Evolutionary conservation across 2,797 vertebrate genomes (phyloP).

Genomic region (Scolopax bukidnonensis): DNA sequence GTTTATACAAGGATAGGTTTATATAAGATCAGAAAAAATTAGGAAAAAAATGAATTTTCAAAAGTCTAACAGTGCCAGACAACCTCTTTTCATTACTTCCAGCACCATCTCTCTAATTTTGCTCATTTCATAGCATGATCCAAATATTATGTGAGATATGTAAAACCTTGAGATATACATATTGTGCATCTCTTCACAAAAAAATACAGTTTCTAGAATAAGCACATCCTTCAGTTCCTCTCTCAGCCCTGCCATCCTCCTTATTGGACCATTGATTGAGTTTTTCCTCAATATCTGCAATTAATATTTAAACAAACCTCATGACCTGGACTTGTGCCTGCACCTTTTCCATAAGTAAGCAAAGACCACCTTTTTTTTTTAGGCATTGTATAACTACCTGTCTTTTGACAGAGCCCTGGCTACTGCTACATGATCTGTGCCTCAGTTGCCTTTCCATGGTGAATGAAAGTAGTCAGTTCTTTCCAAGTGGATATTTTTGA

Average conservation of each 20-base stretch:
- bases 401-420: neutral
- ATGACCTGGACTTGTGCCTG: neutral
- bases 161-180: accelerated
- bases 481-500: neutral
- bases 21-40: neutral
- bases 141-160: neutral
- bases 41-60: neutral
- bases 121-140: neutral
- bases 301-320: neutral
- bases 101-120: neutral
- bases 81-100: neutral
- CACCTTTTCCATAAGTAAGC: neutral
- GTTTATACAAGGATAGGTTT: neutral
- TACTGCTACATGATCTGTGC: neutral
- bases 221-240: neutral
- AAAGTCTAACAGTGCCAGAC: neutral
- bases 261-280: neutral
- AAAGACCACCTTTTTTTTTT: neutral
- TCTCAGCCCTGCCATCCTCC: neutral
- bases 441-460: neutral
- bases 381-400: neutral
- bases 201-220: neutral
- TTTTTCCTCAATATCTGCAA: neutral
- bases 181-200: neutral
- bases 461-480: neutral